Evolutionary conservation across 2,797 vertebrate species (phyloP), one percentile per base, ranked within the genome.

Genomic region (Galagoides demidoff): DNA sequence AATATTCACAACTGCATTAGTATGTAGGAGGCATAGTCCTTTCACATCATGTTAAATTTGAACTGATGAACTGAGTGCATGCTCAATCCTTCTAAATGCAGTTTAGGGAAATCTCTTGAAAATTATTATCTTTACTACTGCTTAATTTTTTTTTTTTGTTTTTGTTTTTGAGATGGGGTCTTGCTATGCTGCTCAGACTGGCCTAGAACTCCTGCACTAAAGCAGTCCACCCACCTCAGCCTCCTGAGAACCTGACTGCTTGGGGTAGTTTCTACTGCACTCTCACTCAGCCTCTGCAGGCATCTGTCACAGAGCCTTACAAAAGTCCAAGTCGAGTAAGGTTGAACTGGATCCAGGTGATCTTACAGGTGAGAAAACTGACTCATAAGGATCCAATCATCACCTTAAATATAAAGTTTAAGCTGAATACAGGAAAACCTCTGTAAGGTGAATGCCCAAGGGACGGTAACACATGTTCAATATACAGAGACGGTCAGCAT

Each of bases 221-320:
- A 57, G 52, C 12, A 16, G 23, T 34, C 31, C 49, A 14, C 49
- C n/a, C 5, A 7, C 49, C 12, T 45, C 71, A 19, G 39, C 27
- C 71, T 57, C 31, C 17, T 22, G 22, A 78, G n/a, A 55, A 78
- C 20, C 12, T 16, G 20, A 49, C 10, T 13, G 45, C 45, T 45
- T 11, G 13, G 49, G 49, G 49, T 14, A 13, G 49, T 49, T 49
- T 13, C 13, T 13, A 49, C 49, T 52, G 49, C 49, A 52, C 49
- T 52, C 49, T 52, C 49, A 14, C 49, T 16, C 49, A 52, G 49
- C 49, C 49, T 52, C 49, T 52, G 49, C 49, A 52, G 49, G 55
- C 55, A 2, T 16, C 27, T 37, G 20, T 1, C n/a, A 1, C 0
- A 10, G n/a, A 70, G 6, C 5, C 10, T 57, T 78, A 8, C 31